Percentiles rank a stretch among this genome's conserved stretches.
phyloP scores from a whole-genome alignment of 2,113 vertebrate species.

The Hymenochirus boettgeri region DNA sequence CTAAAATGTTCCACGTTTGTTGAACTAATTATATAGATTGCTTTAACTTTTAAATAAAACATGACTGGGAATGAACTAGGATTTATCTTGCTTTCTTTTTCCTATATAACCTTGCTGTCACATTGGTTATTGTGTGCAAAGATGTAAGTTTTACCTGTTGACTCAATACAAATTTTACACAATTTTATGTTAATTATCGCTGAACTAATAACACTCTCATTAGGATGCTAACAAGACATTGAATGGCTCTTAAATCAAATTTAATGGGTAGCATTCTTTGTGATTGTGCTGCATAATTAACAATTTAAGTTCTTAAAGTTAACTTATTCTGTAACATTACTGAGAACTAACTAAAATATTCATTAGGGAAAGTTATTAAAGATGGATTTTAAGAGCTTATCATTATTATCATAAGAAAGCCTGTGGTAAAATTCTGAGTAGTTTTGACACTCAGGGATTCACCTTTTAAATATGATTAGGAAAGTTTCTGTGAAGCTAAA shows the following conservation, averaged over 20 bases:
- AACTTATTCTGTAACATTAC: conserved; percentile 38
- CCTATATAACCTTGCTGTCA: conserved; percentile 28
- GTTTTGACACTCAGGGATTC: conserved; percentile 35
- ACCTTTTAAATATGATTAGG: conserved; percentile 21
- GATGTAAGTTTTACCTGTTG: conserved; percentile 30
- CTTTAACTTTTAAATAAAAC: neutral
- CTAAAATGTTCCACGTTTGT: no score
- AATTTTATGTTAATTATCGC: conserved; percentile 37
- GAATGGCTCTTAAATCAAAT: conserved; percentile 40
- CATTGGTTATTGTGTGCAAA: conserved; percentile 32
- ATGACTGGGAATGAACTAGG: no score
- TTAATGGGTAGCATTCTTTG: conserved; percentile 40
- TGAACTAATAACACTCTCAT: conserved; percentile 38
- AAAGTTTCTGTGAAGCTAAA: conserved; percentile 10
- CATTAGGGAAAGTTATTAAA: conserved; percentile 40
- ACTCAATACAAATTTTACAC: conserved; percentile 37
- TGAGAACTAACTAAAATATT: conserved; percentile 35
- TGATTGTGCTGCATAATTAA: conserved; percentile 37
- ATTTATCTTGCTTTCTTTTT: neutral
- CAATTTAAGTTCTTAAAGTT: conserved; percentile 43
- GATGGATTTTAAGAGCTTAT: conserved; percentile 39
- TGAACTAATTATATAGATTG: no score
- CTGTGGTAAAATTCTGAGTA: conserved; percentile 20
- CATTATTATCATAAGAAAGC: conserved; percentile 35
- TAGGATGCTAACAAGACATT: conserved; percentile 39